Evolutionary conservation across 2,113 vertebrate species (phyloP).

Genomic region (Scomber scombrus): DNA sequence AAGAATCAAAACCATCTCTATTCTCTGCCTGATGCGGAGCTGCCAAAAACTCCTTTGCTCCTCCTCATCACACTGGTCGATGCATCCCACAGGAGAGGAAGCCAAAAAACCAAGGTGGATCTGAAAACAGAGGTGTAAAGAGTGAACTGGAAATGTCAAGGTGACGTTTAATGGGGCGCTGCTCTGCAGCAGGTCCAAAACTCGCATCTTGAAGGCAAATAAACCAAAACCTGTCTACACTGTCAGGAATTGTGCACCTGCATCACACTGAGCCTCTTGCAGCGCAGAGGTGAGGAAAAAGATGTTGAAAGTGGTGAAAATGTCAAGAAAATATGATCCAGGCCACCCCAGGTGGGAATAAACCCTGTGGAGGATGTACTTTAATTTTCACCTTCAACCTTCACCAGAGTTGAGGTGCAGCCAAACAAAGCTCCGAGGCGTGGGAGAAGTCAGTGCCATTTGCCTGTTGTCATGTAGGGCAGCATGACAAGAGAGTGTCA

Average conservation of each 20-base stretch:
- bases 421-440: conserved; percentile 39
- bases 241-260: conserved; percentile 51
- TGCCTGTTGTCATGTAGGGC: conserved; percentile 42
- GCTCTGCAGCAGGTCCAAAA: conserved; percentile 41
- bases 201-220: neutral
- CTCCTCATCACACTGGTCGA: conserved; percentile 38
- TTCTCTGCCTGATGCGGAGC: conserved; percentile 44
- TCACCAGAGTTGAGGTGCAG: conserved; percentile 38
- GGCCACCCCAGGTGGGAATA: conserved; percentile 57
- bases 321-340: conserved; percentile 65
- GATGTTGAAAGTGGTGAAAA: conserved; percentile 53
- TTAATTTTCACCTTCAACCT: conserved; percentile 69
- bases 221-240: neutral
- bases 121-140: conserved; percentile 57
- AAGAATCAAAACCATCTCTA: conserved; percentile 48
- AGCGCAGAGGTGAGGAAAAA: conserved; percentile 22
- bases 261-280: conserved; percentile 27
- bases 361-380: conserved; percentile 48
- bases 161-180: conserved; percentile 43
- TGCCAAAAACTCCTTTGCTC: conserved; percentile 43
- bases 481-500: conserved; percentile 3
- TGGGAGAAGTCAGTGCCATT: conserved; percentile 3
- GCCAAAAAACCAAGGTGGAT: conserved; percentile 29
- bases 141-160: conserved; percentile 57
- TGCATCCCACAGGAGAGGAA: conserved; percentile 54